Percentiles rank a stretch among this genome's conserved stretches.
These are phyloP conservation scores for Mohoua ochrocephala DNA, from an alignment of 2,113 vertebrate species.

Conservation along the genomic window DNA sequence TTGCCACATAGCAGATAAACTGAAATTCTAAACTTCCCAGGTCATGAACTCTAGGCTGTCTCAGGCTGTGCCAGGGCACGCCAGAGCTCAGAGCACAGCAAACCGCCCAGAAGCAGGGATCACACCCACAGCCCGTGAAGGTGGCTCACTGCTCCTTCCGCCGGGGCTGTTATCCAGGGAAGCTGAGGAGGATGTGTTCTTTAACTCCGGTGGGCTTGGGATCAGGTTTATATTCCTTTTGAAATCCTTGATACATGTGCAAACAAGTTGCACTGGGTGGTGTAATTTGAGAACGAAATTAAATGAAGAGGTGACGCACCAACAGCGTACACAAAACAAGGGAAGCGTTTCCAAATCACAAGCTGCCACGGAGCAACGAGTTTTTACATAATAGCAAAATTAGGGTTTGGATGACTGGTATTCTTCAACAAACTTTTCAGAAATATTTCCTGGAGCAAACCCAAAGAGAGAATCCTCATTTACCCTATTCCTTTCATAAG, in stretches of 20 bases:
- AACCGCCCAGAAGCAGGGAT: background rate
- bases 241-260: background rate
- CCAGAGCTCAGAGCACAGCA: background rate
- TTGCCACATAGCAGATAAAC: background rate
- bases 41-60: background rate
- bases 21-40: background rate
- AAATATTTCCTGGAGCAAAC: conserved; percentile 70
- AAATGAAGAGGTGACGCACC: conserved; percentile 57
- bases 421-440: conserved; percentile 72
- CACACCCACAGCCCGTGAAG: background rate
- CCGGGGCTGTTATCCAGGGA: background rate
- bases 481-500: conserved; percentile 61
- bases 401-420: conserved; percentile 64
- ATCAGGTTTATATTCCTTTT: background rate
- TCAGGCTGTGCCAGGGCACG: background rate
- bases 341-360: conserved; percentile 60
- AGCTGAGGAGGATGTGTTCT: background rate
- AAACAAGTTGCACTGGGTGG: conserved; percentile 42
- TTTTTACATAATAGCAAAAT: conserved; percentile 66
- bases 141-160: background rate
- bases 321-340: conserved; percentile 39
- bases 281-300: conserved; percentile 48
- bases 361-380: conserved; percentile 2
- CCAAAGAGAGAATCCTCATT: conserved; percentile 62
- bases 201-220: background rate